phyloP scores from a whole-genome alignment of 1,140 invertebrate species.

The Saccostrea echinata region DNA sequence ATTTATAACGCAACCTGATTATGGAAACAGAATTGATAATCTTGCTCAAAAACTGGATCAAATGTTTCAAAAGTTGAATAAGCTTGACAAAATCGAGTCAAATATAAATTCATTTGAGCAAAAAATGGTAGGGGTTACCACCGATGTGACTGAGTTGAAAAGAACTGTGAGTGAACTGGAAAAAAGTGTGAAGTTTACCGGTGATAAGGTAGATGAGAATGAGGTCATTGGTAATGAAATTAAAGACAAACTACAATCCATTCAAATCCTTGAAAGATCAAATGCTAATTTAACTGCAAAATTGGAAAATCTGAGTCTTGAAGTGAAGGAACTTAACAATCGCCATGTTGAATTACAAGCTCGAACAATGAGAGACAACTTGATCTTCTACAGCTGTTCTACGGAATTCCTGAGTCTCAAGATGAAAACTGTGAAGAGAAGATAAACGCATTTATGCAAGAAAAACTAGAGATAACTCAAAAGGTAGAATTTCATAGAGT shows the following conservation, averaged over 20 bases:
- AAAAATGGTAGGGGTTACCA: neutral
- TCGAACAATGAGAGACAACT: constrained; percentile 28
- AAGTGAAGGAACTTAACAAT: neutral
- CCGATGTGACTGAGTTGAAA: neutral
- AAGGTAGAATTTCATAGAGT: constrained; percentile 6
- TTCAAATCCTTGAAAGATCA: too few species aligned
- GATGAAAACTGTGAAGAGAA: constrained; percentile 15
- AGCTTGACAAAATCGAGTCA: constrained; percentile 35
- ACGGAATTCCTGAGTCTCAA: neutral
- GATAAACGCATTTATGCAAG: neutral
- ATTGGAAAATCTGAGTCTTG: neutral
- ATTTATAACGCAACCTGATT: neutral
- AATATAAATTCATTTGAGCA: constrained; percentile 14
- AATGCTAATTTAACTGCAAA: too few species aligned
- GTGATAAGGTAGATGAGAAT: neutral
- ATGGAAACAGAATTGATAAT: neutral
- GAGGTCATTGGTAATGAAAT: neutral
- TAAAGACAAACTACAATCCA: neutral
- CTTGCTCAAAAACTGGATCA: constrained; percentile 1
- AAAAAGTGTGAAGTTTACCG: too few species aligned
- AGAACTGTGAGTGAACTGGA: constrained; percentile 7
- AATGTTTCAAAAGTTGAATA: constrained; percentile 32
- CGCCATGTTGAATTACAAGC: constrained; percentile 27
- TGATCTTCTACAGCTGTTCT: constrained; percentile 27
- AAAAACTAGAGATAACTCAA: neutral